Evolutionary conservation across 2,797 vertebrate genomes (phyloP).

Genomic region (Girardinus metallicus): DNA sequence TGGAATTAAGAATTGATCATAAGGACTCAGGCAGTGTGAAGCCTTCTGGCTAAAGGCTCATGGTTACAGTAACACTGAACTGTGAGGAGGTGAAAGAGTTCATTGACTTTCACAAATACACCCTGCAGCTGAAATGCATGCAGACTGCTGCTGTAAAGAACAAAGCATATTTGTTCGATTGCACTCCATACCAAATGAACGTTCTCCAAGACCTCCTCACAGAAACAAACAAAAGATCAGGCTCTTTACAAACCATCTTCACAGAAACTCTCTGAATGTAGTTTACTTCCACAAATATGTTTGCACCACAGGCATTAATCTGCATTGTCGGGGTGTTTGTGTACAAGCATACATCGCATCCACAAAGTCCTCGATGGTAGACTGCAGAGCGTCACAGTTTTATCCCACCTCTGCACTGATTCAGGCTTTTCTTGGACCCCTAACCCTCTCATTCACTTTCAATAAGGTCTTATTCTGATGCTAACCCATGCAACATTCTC

Average conservation of each 20-base stretch:
- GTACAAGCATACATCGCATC: not conserved
- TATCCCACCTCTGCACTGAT: constrained; percentile 30
- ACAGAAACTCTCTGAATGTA: not conserved
- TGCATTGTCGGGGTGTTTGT: constrained; percentile 27
- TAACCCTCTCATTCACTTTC: constrained; percentile 58
- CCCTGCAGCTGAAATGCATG: not conserved
- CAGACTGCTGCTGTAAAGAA: constrained; percentile 1
- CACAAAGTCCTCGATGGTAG: constrained; percentile 16
- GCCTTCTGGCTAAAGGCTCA: not conserved
- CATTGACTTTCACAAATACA: not conserved
- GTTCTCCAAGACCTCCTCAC: not conserved
- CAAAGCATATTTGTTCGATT: not conserved
- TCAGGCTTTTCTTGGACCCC: constrained; percentile 41
- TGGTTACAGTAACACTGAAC: not conserved
- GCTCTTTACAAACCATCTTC: not conserved
- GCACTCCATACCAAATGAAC: not conserved
- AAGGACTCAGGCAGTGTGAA: not conserved
- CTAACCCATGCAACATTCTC: constrained; percentile 51
- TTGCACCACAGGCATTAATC: constrained; percentile 19
- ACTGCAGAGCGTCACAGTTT: constrained; percentile 43
- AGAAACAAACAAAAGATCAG: not conserved
- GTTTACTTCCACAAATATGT: not conserved
- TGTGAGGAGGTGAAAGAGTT: constrained; percentile 1
- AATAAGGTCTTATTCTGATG: constrained; percentile 62
- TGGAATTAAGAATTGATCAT: constrained; percentile 5